A percentile compares a stretch with the other conserved stretches of the same genome.
Conservation (phyloP, 2,113 vertebrate genomes). For the Hypanus sabinus region DNA sequence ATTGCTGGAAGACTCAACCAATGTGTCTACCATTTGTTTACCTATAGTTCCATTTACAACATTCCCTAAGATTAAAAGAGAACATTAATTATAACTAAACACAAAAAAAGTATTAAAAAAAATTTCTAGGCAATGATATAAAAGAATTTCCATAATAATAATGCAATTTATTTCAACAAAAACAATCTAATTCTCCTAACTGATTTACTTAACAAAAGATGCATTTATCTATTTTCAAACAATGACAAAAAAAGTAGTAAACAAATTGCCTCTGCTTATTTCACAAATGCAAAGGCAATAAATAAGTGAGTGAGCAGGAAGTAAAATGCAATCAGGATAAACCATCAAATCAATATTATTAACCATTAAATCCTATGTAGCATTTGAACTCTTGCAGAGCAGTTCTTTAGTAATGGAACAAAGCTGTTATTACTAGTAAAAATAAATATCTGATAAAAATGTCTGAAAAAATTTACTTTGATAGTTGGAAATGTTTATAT, state of each 20-base stretch:
- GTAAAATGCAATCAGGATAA: not conserved
- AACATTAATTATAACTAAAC: not conserved
- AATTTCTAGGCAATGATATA: not conserved
- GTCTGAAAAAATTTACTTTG: not conserved
- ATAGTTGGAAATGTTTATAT: not conserved
- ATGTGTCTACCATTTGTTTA: constrained; percentile 97
- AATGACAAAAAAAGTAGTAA: not conserved
- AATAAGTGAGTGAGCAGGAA: too few species aligned
- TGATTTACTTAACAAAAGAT: not conserved
- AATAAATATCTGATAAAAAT: not conserved
- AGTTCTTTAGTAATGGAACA: not conserved
- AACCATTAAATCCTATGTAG: not conserved
- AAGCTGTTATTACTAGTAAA: too few species aligned
- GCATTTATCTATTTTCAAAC: not conserved
- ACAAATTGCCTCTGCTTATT: not conserved
- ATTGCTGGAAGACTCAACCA: constrained; percentile 93
- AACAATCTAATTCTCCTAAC: not conserved
- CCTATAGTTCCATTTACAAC: constrained; percentile 97
- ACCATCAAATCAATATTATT: not conserved
- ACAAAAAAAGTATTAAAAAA: not conserved
- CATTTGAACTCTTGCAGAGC: not conserved
- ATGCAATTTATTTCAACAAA: not conserved
- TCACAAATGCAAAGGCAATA: not conserved
- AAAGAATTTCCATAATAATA: not conserved
- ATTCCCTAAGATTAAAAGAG: constrained; percentile 63